Conservation (phyloP, 2,113 vertebrate genomes). For the Rhizomys pruinosus region DNA sequence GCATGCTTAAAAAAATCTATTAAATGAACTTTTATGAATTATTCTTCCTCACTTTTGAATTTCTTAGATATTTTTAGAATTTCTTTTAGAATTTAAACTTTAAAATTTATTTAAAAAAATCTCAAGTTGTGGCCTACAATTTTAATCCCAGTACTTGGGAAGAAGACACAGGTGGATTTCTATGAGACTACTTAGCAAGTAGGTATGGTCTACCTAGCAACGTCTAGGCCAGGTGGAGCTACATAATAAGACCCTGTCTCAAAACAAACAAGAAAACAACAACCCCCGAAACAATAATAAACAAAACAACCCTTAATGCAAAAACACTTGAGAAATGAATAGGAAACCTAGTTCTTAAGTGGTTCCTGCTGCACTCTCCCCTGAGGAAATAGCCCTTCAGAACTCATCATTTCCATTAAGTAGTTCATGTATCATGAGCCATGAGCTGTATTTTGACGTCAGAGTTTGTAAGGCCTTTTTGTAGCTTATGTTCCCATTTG, state of each 20-base stretch:
- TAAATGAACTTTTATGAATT: neutral
- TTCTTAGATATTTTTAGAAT: neutral
- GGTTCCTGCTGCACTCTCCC: neutral
- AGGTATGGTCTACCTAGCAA: too few relatives aligned
- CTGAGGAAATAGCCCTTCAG: neutral
- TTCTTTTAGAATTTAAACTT: neutral
- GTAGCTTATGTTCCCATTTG: neutral
- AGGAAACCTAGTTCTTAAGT: neutral
- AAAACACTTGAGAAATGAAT: constrained; percentile 18
- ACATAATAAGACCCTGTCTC: too few relatives aligned
- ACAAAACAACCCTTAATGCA: too few relatives aligned
- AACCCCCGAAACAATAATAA: too few relatives aligned
- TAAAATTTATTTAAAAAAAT: neutral
- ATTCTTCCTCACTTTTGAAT: neutral
- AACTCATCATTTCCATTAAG: neutral
- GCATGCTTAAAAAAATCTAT: neutral
- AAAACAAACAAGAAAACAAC: too few relatives aligned
- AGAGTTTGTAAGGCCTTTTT: neutral
- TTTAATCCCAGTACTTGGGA: too few relatives aligned
- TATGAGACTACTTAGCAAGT: too few relatives aligned
- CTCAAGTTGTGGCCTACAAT: neutral
- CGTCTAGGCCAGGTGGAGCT: too few relatives aligned
- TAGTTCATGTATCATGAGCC: constrained; percentile 18
- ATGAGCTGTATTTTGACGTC: neutral
- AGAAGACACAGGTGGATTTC: too few relatives aligned